A percentile compares a stretch with the other conserved stretches of the same genome.
These are phyloP conservation scores for Coluber constrictor DNA, from an alignment of 2,797 vertebrate genomes.

Conservation along the genomic window DNA sequence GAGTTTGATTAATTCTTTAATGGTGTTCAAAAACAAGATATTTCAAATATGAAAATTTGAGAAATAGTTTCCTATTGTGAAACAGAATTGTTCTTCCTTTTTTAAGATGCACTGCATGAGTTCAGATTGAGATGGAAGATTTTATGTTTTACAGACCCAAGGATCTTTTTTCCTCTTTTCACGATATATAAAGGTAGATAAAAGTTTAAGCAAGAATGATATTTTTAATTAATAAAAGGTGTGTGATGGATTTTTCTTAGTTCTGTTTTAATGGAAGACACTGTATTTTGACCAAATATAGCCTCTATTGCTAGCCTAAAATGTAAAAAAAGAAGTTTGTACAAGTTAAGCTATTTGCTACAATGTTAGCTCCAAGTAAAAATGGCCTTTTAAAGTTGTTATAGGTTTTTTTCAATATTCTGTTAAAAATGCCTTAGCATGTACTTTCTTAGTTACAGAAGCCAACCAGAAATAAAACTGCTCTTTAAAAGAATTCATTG, in stretches of 20 bases:
- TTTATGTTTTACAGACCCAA: conserved; percentile 1
- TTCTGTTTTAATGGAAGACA: conserved; percentile 41
- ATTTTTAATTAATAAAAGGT: conserved; percentile 6
- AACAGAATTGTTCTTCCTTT: background rate
- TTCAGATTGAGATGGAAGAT: background rate
- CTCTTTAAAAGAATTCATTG: conserved; percentile 72
- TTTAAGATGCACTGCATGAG: background rate
- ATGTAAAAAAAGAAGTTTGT: conserved; percentile 55
- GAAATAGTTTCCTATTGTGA: conserved; percentile 2
- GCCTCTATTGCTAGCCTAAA: conserved; percentile 35
- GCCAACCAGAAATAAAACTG: conserved; percentile 69
- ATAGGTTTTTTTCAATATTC: conserved; percentile 65
- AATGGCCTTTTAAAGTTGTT: conserved; percentile 65
- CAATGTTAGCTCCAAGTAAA: conserved; percentile 60
- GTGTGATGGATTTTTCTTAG: conserved; percentile 36
- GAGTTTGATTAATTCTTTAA: conserved; percentile 37
- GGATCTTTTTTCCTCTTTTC: background rate
- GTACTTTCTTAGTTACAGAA: conserved; percentile 65
- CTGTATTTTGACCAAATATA: conserved; percentile 42
- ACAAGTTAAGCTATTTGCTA: conserved; percentile 58
- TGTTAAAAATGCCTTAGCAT: conserved; percentile 67
- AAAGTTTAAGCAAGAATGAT: conserved; percentile 10
- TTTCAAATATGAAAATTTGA: conserved; percentile 23
- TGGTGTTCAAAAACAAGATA: conserved; percentile 14
- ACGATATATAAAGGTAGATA: background rate